Base-by-base conservation (phyloP, 2,797 vertebrate genomes). In the Dromococcyx pavoninus region DNA sequence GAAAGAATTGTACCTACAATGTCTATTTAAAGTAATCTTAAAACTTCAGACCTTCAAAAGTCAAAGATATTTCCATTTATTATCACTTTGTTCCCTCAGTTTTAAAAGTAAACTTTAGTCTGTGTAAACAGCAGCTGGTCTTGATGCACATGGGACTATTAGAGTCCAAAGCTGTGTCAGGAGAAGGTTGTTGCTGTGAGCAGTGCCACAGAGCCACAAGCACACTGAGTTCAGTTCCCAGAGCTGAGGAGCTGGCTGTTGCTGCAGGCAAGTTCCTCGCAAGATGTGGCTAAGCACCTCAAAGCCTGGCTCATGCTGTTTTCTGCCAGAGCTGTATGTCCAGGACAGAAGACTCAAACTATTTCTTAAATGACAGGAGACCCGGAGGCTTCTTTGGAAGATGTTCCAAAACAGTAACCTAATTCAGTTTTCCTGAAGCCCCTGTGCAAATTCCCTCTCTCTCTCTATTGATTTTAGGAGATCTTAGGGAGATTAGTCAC, bases 401-500 rank as follows among this genome's bases (percentile, higher is more conserved):
- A 87, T 32, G 23, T 35, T 96, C 73, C 88, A 94, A 88, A 95
- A 87, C 60, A 67, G 92, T 12, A 95, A 92, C 71, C 71, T 78
- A 82, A 94, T 87, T 82, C 92, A 87, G 77, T 35, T 48, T 41
- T 91, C 64, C 71, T n/a, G 32, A 93, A 91, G 60, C 21, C 57
- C 60, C 53, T 88, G 39, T 56, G 41, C 70, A 64, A 56, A 51
- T 84, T 7, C 21, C 27, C 51, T 30, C 37, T 37, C 32, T n/a
- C 54, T 73, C 62, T 71, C 32, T 48, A 13, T 75, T 0, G 9
- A 51, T 76, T 96, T 94, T 53, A 90, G 79, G 56, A 92, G 86
- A 88, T 91, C 73, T 94, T 94, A 94, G 44, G 50, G n/a, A 85
- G 74, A 95, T 97, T 96, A 94, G 93, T 96, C 93, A 95, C 95